Percentiles rank a stretch among this genome's conserved stretches.
Evolutionary conservation across 23 tunicate genomes (phyloP).

Genomic region (Ascidia mentula): DNA sequence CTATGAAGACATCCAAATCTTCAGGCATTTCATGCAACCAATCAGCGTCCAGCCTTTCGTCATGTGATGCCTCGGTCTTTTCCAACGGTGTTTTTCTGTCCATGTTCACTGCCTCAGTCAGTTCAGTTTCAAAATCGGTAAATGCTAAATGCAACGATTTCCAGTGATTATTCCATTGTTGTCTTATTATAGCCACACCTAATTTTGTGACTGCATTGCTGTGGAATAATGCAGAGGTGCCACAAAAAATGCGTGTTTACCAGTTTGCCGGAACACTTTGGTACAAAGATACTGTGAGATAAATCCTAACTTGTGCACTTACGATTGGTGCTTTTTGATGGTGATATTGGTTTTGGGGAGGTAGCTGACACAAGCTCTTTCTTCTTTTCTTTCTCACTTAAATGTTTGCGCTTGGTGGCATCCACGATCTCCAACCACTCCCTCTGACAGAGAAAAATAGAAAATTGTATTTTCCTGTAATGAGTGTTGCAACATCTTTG

Average conservation of each 20-base stretch:
- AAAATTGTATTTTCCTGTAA: neutral
- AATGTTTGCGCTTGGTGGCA: slow-evolving; percentile 59
- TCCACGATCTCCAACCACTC: slow-evolving; percentile 95
- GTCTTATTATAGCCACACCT: too few relatives aligned
- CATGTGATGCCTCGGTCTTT: neutral
- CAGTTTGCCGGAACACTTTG: too few relatives aligned
- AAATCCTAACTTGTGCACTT: slow-evolving; percentile 11
- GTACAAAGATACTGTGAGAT: neutral
- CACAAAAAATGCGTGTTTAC: too few relatives aligned
- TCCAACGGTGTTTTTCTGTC: neutral
- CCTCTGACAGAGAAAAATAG: too few relatives aligned
- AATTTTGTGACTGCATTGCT: too few relatives aligned
- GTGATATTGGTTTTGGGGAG: slow-evolving; percentile 30
- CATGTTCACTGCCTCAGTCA: slow-evolving; percentile 1
- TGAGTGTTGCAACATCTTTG: too few relatives aligned
- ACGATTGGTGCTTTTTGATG: slow-evolving; percentile 32
- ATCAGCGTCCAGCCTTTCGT: slow-evolving; percentile 40
- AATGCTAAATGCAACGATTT: slow-evolving; percentile 8
- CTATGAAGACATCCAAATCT: slow-evolving; percentile 95
- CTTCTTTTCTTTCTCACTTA: slow-evolving; percentile 49
- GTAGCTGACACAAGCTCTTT: slow-evolving; percentile 29
- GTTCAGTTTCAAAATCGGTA: slow-evolving; percentile 11
- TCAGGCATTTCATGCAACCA: slow-evolving; percentile 94
- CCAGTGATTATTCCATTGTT: too few relatives aligned
- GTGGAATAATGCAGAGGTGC: too few relatives aligned